These are phyloP conservation scores for Falco naumanni DNA, from an alignment of 2,797 vertebrate genomes.

Conservation along the genomic window DNA sequence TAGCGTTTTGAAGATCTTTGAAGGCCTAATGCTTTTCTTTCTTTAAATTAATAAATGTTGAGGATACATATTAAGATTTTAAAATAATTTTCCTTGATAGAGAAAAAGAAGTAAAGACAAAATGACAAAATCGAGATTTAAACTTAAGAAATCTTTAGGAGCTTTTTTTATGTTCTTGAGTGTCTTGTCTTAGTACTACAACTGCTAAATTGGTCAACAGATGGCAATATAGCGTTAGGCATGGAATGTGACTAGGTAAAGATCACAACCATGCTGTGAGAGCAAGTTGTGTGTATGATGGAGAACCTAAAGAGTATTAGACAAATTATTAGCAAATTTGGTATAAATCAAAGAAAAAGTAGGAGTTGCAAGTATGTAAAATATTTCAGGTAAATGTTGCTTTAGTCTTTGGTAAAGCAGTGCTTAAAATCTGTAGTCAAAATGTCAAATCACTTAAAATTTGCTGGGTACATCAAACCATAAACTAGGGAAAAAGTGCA, in stretches of 20 bases:
- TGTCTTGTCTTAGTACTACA: neutral
- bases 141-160: neutral
- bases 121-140: neutral
- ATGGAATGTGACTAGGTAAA: neutral
- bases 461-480: neutral
- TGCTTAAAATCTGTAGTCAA: neutral
- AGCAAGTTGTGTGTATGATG: neutral
- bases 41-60: neutral
- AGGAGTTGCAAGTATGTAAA: neutral
- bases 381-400: neutral
- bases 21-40: neutral
- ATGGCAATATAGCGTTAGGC: constrained; percentile 58
- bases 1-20: neutral
- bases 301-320: neutral
- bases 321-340: neutral
- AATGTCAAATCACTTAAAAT: neutral
- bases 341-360: neutral
- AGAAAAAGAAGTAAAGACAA: neutral
- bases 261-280: neutral
- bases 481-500: neutral
- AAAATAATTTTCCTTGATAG: neutral
- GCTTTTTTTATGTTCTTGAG: neutral
- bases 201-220: constrained; percentile 39
- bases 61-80: neutral
- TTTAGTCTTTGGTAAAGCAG: neutral